Evolutionary conservation across 2,113 vertebrate species (phyloP).

Genomic region (Chelonoidis abingdonii): DNA sequence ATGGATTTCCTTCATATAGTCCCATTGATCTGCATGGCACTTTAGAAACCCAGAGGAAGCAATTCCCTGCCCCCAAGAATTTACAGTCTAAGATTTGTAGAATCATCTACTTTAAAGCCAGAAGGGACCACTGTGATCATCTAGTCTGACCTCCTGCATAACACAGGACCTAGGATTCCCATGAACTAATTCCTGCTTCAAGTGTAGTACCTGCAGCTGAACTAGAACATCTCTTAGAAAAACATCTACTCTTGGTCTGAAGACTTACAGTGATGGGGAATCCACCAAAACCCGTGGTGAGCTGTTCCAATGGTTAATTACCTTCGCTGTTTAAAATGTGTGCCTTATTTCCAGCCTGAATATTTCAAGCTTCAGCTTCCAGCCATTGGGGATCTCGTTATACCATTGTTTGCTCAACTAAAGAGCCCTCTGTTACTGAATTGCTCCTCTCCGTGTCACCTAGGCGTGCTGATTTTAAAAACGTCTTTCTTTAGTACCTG

Average conservation of each 20-base stretch:
- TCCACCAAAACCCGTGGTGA: neutral
- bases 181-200: neutral
- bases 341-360: neutral
- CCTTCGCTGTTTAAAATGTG: neutral
- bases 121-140: too few relatives aligned
- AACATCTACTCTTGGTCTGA: too few relatives aligned
- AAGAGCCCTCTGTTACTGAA: neutral
- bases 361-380: neutral
- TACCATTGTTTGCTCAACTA: neutral
- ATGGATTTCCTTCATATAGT: too few relatives aligned
- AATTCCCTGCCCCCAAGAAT: too few relatives aligned
- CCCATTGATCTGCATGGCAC: too few relatives aligned
- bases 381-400: neutral
- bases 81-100: too few relatives aligned
- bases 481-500: neutral
- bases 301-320: neutral
- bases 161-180: too few relatives aligned
- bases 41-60: too few relatives aligned
- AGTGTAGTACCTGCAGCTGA: too few relatives aligned
- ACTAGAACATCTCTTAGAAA: too few relatives aligned
- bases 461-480: neutral
- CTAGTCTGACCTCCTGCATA: too few relatives aligned
- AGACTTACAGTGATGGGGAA: neutral
- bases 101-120: too few relatives aligned
- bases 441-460: neutral